Conservation (phyloP, 2,797 vertebrate genomes). For the Acanthurus leucopareius region DNA sequence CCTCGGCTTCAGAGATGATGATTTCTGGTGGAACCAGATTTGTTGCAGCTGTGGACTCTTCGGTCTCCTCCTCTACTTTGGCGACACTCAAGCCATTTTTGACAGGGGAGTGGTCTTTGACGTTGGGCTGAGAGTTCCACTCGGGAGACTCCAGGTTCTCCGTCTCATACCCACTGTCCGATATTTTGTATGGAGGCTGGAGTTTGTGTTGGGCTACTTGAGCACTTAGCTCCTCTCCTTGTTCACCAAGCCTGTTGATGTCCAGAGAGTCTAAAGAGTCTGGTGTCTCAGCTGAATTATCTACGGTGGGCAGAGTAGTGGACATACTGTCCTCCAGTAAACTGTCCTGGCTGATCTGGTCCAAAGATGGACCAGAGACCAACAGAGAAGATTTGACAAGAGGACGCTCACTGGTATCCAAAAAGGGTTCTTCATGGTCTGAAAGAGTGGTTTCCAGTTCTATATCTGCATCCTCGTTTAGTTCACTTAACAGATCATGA, state of each 20-base stretch:
- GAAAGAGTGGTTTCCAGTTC: conserved; percentile 72
- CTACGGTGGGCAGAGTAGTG: conserved; percentile 82
- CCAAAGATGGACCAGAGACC: conserved; percentile 87
- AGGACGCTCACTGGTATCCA: conserved; percentile 67
- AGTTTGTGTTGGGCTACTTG: conserved; percentile 86
- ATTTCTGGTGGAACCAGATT: conserved; percentile 88
- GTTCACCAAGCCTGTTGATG: conserved; percentile 87
- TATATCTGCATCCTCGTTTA: conserved; percentile 75
- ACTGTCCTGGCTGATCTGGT: conserved; percentile 94
- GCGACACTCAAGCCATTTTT: conserved; percentile 70
- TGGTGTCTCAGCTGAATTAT: conserved; percentile 89
- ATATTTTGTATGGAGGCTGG: conserved; percentile 93
- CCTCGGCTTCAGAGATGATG: conserved; percentile 89
- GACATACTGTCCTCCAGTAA: conserved; percentile 91
- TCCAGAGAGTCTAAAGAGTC: conserved; percentile 95
- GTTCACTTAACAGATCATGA: conserved; percentile 78
- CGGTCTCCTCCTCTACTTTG: conserved; percentile 61
- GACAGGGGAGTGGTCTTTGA: conserved; percentile 77
- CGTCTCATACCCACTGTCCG: conserved; percentile 98
- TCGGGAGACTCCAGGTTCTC: conserved; percentile 99
- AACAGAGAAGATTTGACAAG: conserved; percentile 79
- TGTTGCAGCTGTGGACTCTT: conserved; percentile 24
- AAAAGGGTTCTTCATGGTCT: conserved; percentile 79
- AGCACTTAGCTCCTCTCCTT: conserved; percentile 79
- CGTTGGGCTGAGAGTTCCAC: conserved; percentile 92